These are phyloP conservation scores for Climacteris rufus DNA, from an alignment of 2,113 vertebrate genomes.

Conservation along the genomic window DNA sequence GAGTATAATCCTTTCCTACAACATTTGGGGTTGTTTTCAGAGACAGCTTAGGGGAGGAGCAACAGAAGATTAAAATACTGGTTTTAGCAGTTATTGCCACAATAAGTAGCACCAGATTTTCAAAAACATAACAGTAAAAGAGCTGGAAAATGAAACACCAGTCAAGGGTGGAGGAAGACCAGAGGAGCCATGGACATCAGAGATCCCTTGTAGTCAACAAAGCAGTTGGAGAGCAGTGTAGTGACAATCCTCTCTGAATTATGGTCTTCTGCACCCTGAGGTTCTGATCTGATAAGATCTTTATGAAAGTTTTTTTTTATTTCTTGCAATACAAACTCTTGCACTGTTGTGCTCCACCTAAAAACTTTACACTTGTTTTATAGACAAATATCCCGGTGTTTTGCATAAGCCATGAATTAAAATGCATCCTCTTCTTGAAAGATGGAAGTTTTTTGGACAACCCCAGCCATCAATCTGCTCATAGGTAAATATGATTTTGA, in stretches of 20 bases:
- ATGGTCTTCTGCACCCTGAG: background rate
- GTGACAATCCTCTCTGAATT: background rate
- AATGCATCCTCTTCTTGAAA: background rate
- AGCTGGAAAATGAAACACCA: background rate
- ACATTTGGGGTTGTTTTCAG: accelerated
- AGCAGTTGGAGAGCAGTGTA: accelerated
- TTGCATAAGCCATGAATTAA: background rate
- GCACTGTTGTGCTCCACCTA: background rate
- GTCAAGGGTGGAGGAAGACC: background rate
- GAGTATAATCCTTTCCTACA: background rate
- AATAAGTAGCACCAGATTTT: background rate
- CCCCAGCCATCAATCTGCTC: background rate
- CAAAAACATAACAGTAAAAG: background rate
- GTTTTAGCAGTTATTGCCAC: background rate
- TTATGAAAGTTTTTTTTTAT: background rate
- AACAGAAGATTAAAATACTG: background rate
- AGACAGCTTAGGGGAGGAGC: accelerated
- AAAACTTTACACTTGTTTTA: background rate
- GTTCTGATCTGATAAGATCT: background rate
- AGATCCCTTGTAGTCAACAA: accelerated
- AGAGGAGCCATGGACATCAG: background rate
- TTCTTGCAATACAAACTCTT: background rate
- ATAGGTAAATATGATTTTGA: background rate
- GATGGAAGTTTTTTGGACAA: background rate
- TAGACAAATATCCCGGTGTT: background rate